These are phyloP conservation scores for Apostichopus japonicus DNA, from an alignment of 35 echinoderm and acorn worm species.

Conservation along the genomic window DNA sequence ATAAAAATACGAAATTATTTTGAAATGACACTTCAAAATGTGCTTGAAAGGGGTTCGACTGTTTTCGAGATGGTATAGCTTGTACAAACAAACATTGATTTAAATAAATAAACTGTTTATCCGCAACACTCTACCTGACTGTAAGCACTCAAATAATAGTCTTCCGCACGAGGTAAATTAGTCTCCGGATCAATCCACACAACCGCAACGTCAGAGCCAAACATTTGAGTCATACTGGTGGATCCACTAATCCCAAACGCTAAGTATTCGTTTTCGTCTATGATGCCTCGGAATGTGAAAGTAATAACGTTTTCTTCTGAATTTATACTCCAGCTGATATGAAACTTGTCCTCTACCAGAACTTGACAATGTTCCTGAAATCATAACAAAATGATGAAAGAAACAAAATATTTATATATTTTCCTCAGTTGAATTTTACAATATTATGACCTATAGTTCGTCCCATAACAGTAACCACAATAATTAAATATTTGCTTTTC, in stretches of 20 bases:
- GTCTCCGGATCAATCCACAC: slow-evolving; percentile 17
- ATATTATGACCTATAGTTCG: too few relatives aligned
- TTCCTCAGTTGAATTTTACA: too few relatives aligned
- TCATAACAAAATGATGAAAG: too few relatives aligned
- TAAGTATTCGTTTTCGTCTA: slow-evolving; percentile 64
- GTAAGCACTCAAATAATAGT: slow-evolving; percentile 29
- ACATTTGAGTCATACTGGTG: slow-evolving; percentile 48
- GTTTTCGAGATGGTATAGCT: too few relatives aligned
- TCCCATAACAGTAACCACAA: too few relatives aligned
- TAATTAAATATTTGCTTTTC: background rate
- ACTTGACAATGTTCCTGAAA: slow-evolving; percentile 71
- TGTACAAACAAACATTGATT: too few relatives aligned
- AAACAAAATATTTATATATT: too few relatives aligned
- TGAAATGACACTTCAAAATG: too few relatives aligned
- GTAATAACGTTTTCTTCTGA: background rate
- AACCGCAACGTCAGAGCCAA: slow-evolving; percentile 72
- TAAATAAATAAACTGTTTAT: too few relatives aligned
- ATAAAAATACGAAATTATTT: too few relatives aligned
- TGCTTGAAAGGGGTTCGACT: too few relatives aligned
- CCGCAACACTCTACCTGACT: background rate
- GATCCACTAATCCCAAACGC: slow-evolving; percentile 86
- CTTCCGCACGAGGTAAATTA: background rate
- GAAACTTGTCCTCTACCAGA: slow-evolving; percentile 64
- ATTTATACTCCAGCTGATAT: slow-evolving; percentile 67
- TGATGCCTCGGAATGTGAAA: slow-evolving; percentile 33